These are phyloP conservation scores for Tenthredo distinguenda DNA, from an alignment of 2,888 invertebrate genomes.

Conservation along the genomic window DNA sequence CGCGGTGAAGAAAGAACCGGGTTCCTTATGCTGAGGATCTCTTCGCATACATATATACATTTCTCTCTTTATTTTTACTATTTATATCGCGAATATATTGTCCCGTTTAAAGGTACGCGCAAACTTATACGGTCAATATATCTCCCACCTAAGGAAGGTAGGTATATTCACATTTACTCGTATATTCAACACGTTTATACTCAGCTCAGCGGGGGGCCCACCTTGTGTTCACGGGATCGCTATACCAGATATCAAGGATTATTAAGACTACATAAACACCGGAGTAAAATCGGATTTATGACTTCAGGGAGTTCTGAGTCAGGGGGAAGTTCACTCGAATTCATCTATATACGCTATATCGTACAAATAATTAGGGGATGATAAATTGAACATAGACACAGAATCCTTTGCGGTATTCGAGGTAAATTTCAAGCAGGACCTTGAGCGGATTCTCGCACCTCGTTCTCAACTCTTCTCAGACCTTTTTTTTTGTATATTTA, in stretches of 20 bases:
- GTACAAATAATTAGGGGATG: not conserved
- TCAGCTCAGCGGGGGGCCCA: conserved; percentile 58
- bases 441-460: not conserved
- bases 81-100: not conserved
- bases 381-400: no score
- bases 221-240: conserved; percentile 64
- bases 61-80: not conserved
- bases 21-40: not conserved
- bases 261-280: conserved; percentile 77
- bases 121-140: not conserved
- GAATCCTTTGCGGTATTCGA: no score
- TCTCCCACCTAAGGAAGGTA: not conserved
- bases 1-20: not conserved
- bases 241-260: conserved; percentile 74
- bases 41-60: not conserved
- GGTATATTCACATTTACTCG: not conserved
- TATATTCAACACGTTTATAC: conserved; percentile 17
- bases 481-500: not conserved
- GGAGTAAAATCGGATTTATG: conserved; percentile 74
- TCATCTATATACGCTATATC: not conserved
- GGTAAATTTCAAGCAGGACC: no score
- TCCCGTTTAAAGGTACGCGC: not conserved
- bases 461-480: not conserved
- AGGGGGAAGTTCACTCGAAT: conserved; percentile 45
- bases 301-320: conserved; percentile 71